Evolutionary conservation across 2,113 vertebrate species (phyloP), one percentile per base, ranked within the genome.

Genomic region (Malurus alboscapulatus): DNA sequence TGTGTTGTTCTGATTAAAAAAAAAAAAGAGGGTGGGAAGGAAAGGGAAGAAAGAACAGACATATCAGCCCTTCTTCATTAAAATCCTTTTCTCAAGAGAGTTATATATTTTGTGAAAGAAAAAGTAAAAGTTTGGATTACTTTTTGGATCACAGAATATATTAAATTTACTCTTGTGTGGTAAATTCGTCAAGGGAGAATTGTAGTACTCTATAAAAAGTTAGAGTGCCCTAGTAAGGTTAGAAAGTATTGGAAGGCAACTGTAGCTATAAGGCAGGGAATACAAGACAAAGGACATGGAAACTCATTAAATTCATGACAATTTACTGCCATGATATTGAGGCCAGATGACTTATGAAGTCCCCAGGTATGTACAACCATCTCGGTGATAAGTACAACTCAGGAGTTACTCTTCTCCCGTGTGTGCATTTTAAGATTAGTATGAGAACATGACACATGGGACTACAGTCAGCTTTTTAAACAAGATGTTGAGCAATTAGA

Each of bases 21-120:
- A 45, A 14, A 47, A 3, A 4, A 5, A 22, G 9, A 4, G 4
- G 0, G 0, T 2, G 4, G 16, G 4, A 4, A 51, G 10, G 5
- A 72, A 38, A 44, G 9, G 21, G 21, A 80, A 86, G 48, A 65
- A 91, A 63, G 16, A 66, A 76, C 12, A 22, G 53, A n/a, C 9
- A 75, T 5, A 53, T 44, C 50, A 79, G 3, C 62, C 58, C 8
- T 82, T 88, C 79, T 62, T 87, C 54, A 73, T 79, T 72, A 91
- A 75, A 92, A 66, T 45, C 4, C 4, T 62, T 57, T 53, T 62
- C 58, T 79, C 69, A 61, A 66, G 38, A 76, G 16, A 73, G 61
- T 11, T 72, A 6, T n/a, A 4, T 73, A n/a, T 73, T 87, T 84
- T 66, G 62, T 63, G 44, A 74, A 86, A 82, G 75, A 89, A 87